Base-by-base conservation (phyloP, 2,888 invertebrate species). In the Phymatocera aterrima region DNA sequence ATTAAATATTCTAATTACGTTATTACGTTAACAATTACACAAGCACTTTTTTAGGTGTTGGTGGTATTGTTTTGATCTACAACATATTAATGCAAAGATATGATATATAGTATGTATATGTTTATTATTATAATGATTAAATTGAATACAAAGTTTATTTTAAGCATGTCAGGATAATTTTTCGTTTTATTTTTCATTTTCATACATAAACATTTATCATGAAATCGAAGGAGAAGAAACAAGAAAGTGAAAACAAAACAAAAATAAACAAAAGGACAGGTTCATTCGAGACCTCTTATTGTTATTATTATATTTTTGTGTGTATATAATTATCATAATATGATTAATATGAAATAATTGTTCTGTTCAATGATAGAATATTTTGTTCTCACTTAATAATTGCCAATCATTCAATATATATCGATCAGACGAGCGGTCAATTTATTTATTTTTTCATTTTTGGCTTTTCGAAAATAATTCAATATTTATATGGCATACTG, bases 31-130 rank as follows among this genome's bases (percentile, higher is more conserved):
- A 31, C 46, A 68, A 68, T 68, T 46, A 68, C 43, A 68, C 18
- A 46, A 68, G 46, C 68, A 68, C 46, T 68, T 68, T 12, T n/a
- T 68, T 46, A 68, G 68, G 46, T 68, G 68, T 68, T 68, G 46
- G 68, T 46, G n/a, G n/a, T n/a, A n/a, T n/a, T n/a, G n/a, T n/a
- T n/a, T n/a, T n/a, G n/a, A 46, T 68, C 46, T 43, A 46, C 28
- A 68, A 68, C 46, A 24, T 68, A 24, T 12, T 60, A 24, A 46
- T 64, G 37, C 37, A 68, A 24, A 68, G 10, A 68, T 68, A 68
- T 64, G 34, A 34, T 34, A 24, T 24, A 64, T 64, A 68, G n/a
- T n/a, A n/a, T n/a, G n/a, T n/a, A n/a, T n/a, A n/a, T n/a, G n/a
- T n/a, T n/a, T 68, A 68, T 68, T 68, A 68, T 68, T 46, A 43